Conservation (phyloP, 2,113 vertebrate genomes). For the Dermatemys mawii region DNA sequence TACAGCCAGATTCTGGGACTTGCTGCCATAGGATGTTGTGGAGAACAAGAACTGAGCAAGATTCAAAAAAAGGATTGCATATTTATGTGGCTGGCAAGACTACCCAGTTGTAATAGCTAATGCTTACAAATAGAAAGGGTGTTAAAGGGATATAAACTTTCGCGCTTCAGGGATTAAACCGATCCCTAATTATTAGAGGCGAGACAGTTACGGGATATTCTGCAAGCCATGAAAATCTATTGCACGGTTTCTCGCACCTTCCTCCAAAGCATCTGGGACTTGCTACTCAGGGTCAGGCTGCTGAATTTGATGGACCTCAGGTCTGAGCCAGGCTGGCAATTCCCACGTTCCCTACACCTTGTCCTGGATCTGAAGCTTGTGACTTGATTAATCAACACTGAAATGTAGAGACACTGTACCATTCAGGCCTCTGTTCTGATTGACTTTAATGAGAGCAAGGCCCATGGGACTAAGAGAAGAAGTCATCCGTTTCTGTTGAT, state of each 20-base stretch:
- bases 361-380: neutral
- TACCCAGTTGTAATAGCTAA: neutral
- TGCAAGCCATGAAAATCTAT: neutral
- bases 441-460: neutral
- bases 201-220: no score
- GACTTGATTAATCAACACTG: neutral
- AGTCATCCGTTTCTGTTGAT: neutral
- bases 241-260: neutral
- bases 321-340: neutral
- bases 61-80: neutral
- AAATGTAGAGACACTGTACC: neutral
- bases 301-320: neutral
- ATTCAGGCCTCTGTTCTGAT: neutral
- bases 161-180: neutral
- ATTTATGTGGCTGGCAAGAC: neutral
- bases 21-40: no score
- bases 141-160: neutral
- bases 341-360: neutral
- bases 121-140: neutral
- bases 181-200: neutral
- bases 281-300: neutral
- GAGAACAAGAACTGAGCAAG: neutral
- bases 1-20: no score
- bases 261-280: neutral
- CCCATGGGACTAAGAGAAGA: neutral